Evolutionary conservation across 2,797 vertebrate genomes (phyloP), one percentile per base, ranked within the genome.

Genomic region (Sebastes elongatus): DNA sequence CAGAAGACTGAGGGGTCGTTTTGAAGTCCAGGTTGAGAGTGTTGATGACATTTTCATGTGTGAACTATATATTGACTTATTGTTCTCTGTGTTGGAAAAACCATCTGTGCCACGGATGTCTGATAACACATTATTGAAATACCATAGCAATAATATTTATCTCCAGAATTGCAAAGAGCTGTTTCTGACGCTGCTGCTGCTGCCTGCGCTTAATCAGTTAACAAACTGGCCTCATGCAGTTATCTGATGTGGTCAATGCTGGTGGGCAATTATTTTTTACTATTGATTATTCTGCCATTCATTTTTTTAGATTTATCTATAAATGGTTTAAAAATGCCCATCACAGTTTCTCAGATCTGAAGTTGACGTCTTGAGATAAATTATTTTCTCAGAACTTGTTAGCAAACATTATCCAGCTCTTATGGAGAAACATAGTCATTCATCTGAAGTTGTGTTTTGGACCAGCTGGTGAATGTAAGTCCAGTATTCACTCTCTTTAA

Each of bases 1-100:
- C 75, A 46, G 25, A 74, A 61, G 76, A 64, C 70, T 27, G 2
- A 23, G n/a, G 52, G 59, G 27, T 84, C 8, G 23, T 28, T 65
- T 52, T 72, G 1, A 42, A 70, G 70, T 61, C 65, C 32, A 22
- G 68, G 61, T 23, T n/a, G 4, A 65, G 11, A 76, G 53, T 42
- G 35, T 71, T 82, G 33, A 82, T 86, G 38, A 77, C 71, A 70
- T 74, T 83, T 75, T 67, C 35, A 33, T 60, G 14, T 60, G n/a
- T 78, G 71, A 83, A 67, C 63, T 61, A 4, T 42, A 42, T 42
- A 42, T 59, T 80, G 75, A 62, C 69, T 63, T 73, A 35, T 78
- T 85, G 73, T 72, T 67, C 49, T 23, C 11, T 65, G 25, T 23
- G 22, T 30, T 22, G 27, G 32, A 66, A 78, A 73, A 11, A 13